A percentile compares a stretch with the other conserved stretches of the same genome.
phyloP scores from a whole-genome alignment of 2,113 vertebrate genomes.

The Rhynchomys soricoides region DNA sequence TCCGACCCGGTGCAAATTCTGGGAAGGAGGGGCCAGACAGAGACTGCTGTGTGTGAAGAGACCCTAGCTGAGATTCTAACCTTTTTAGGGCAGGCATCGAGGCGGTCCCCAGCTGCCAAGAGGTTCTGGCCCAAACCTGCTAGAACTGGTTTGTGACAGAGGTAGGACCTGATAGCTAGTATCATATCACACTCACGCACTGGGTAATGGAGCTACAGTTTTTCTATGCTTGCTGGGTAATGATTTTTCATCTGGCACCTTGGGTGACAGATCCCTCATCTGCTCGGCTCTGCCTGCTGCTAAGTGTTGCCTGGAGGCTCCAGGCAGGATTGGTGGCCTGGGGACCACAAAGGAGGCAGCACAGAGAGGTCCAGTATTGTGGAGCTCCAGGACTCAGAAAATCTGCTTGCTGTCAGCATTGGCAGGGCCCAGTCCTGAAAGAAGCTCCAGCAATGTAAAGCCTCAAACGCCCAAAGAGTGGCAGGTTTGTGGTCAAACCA shows the following conservation, averaged over 20 bases:
- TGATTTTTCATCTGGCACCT: background rate
- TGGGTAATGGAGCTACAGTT: background rate
- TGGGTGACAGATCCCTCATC: background rate
- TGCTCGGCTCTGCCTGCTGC: background rate
- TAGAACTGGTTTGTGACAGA: conserved; percentile 36
- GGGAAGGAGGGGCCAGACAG: background rate
- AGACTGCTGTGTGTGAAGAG: background rate
- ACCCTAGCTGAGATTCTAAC: conserved; percentile 3
- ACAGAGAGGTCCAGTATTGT: background rate
- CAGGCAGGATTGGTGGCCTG: background rate
- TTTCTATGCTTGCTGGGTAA: background rate
- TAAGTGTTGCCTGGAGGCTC: background rate
- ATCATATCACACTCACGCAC: background rate
- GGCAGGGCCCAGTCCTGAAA: background rate
- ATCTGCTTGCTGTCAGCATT: background rate
- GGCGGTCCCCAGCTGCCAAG: background rate
- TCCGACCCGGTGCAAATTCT: background rate
- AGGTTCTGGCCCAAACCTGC: conserved; percentile 48
- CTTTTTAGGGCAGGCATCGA: conserved; percentile 22
- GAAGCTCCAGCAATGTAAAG: background rate
- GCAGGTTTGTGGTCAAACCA: background rate
- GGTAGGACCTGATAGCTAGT: background rate
- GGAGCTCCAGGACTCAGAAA: background rate
- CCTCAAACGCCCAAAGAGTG: background rate
- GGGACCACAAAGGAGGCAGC: background rate